Percentiles rank a stretch among this genome's conserved stretches.
Evolutionary conservation across 1,140 invertebrate species (phyloP).

Genomic region (Zaprionus taronus): DNA sequence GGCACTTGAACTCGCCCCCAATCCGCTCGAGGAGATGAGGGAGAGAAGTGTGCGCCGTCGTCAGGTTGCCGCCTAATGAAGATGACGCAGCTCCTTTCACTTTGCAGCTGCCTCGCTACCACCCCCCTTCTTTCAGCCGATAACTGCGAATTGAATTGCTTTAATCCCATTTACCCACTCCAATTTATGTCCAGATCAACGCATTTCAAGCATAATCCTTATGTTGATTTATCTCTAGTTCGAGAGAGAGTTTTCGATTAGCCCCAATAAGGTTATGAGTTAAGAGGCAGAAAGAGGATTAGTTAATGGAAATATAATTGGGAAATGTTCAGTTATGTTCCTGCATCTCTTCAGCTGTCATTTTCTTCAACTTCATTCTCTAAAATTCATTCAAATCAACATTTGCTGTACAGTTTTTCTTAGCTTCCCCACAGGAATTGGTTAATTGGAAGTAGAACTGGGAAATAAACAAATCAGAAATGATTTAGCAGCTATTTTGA

Average conservation of each 20-base stretch:
- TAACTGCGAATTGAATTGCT: slow-evolving; percentile 29
- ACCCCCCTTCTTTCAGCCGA: neutral
- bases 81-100: slow-evolving; percentile 14
- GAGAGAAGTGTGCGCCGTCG: slow-evolving; percentile 1
- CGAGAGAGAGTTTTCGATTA: neutral
- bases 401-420: too few species aligned
- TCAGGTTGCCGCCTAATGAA: slow-evolving; percentile 33
- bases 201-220: neutral
- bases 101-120: neutral
- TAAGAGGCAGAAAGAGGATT: neutral
- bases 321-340: too few species aligned
- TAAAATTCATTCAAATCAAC: too few species aligned
- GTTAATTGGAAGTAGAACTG: too few species aligned
- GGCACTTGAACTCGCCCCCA: slow-evolving; percentile 24
- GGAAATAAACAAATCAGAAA: too few species aligned
- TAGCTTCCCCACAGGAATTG: too few species aligned
- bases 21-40: neutral
- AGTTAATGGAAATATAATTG: neutral
- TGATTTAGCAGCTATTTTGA: too few species aligned
- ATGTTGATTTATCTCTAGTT: slow-evolving; percentile 10
- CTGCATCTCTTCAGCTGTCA: too few species aligned
- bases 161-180: slow-evolving; percentile 32
- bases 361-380: too few species aligned
- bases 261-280: neutral
- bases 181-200: slow-evolving; percentile 8